phyloP scores from a whole-genome alignment of 2,113 vertebrate species.

The Pimephales promelas region DNA sequence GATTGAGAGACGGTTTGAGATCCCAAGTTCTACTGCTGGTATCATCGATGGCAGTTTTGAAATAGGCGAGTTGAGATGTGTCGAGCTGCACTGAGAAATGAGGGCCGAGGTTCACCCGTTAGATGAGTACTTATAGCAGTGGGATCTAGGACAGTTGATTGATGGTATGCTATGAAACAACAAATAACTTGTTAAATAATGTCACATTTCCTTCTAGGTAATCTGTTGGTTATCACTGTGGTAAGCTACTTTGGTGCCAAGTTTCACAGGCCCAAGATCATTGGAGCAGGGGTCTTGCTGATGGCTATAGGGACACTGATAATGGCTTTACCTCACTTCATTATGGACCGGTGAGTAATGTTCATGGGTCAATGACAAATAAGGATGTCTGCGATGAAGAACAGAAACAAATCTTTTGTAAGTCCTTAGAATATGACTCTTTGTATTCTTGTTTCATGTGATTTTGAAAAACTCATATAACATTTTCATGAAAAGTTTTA shows the following conservation, averaged over 20 bases:
- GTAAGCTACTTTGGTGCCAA: slow-evolving; percentile 95
- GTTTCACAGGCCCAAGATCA: slow-evolving; percentile 84
- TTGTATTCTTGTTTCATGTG: too few relatives aligned
- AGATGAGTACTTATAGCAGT: background rate
- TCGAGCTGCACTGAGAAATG: background rate
- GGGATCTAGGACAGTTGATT: background rate
- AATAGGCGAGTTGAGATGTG: slow-evolving; percentile 73
- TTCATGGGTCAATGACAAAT: slow-evolving; percentile 62
- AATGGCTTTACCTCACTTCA: slow-evolving; percentile 90
- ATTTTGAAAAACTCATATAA: background rate
- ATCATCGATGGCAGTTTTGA: slow-evolving; percentile 83
- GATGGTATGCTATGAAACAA: background rate
- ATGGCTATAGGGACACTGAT: slow-evolving; percentile 92
- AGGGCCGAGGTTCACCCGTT: background rate
- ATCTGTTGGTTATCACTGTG: slow-evolving; percentile 88
- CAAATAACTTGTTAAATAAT: background rate
- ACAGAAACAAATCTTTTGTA: background rate
- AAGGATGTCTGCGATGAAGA: background rate
- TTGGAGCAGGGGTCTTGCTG: slow-evolving; percentile 56
- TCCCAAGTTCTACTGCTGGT: slow-evolving; percentile 77
- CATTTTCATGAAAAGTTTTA: background rate
- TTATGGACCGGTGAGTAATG: slow-evolving; percentile 86
- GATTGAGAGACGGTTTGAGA: slow-evolving; percentile 81
- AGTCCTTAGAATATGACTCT: background rate
- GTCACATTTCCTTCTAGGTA: too few relatives aligned